phyloP scores from a whole-genome alignment of 2,797 vertebrate genomes.

The Darevskia nairensis region DNA sequence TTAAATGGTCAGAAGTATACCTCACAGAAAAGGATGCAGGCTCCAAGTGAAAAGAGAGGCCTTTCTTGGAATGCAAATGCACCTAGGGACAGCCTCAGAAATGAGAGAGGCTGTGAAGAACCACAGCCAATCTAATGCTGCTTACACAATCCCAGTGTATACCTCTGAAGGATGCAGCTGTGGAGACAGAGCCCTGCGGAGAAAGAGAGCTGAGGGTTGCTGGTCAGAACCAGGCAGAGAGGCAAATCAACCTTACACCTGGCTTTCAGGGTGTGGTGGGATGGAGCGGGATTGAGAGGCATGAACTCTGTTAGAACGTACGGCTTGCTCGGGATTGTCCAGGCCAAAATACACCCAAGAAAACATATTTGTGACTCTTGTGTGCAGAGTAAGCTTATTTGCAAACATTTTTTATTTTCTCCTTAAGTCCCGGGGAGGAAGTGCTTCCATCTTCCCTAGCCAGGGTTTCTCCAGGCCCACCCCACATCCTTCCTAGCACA shows the following conservation, averaged over 20 bases:
- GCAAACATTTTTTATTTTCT: background rate
- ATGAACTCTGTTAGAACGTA: background rate
- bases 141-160: no score
- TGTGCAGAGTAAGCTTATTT: background rate
- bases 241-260: background rate
- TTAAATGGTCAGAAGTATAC: no score
- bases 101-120: no score
- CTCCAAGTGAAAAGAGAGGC: no score
- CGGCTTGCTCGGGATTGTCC: background rate
- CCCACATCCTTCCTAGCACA: background rate
- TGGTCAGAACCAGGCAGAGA: background rate
- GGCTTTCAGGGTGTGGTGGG: background rate
- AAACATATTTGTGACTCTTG: no score
- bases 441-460: background rate
- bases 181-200: background rate
- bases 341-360: background rate
- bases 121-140: no score
- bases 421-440: background rate
- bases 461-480: background rate
- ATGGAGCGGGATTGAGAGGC: background rate
- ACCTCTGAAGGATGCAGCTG: background rate
- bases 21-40: no score
- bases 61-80: background rate
- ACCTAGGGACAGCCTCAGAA: no score
- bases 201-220: background rate